A percentile compares a stretch with the other conserved stretches of the same genome.
These are phyloP conservation scores for Melanocharis versteri DNA, from an alignment of 2,113 vertebrate genomes.

Conservation along the genomic window DNA sequence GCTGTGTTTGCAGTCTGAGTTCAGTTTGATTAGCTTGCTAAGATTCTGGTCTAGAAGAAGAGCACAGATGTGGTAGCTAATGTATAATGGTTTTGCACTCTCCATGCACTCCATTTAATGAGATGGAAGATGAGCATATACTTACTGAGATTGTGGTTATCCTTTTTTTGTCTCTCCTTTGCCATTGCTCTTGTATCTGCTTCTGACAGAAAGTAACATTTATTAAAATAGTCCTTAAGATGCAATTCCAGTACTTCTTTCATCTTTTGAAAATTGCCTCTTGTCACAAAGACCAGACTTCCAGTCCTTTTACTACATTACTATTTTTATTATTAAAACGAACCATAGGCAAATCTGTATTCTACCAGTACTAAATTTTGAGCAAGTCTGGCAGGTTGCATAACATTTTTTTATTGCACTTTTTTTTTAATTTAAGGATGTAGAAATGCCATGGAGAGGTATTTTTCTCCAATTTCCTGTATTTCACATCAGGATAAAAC, in stretches of 20 bases:
- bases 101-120: background rate
- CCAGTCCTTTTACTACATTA: background rate
- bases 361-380: background rate
- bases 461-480: slow-evolving; percentile 13
- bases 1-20: background rate
- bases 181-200: slow-evolving; percentile 88
- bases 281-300: background rate
- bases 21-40: background rate
- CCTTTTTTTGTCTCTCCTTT: slow-evolving; percentile 97
- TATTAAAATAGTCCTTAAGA: slow-evolving; percentile 41
- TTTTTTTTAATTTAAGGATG: background rate
- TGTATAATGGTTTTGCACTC: background rate
- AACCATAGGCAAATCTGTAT: background rate
- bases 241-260: background rate
- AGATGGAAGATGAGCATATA: slow-evolving; percentile 42
- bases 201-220: slow-evolving; percentile 77
- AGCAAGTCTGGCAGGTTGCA: background rate
- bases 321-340: background rate
- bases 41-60: background rate
- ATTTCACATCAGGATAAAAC: background rate
- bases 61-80: background rate
- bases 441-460: background rate
- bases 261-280: background rate
- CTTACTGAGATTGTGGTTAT: slow-evolving; percentile 98
- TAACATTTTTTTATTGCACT: background rate